Conservation (phyloP, 2,888 invertebrate genomes). For the Choristoneura rosaceana region DNA sequence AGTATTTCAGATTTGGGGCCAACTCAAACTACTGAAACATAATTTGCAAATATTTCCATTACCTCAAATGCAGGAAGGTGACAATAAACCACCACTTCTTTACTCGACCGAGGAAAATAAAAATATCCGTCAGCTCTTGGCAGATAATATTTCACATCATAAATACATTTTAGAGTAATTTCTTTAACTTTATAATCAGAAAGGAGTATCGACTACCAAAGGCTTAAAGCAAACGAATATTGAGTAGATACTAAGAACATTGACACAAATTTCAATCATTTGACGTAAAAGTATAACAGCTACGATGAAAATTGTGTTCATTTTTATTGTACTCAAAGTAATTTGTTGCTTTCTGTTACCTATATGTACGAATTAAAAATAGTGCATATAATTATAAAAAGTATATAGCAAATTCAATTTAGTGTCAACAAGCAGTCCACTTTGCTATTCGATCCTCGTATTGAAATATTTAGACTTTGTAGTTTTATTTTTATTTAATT, state of each 20-base stretch:
- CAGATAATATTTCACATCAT: neutral
- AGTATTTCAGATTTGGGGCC: conserved; percentile 20
- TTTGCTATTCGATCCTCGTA: no score
- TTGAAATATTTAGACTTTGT: neutral
- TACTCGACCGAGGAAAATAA: neutral
- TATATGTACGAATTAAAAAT: no score
- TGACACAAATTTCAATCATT: no score
- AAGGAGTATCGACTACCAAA: neutral
- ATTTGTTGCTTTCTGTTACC: no score
- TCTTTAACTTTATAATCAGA: neutral
- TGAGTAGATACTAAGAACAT: neutral
- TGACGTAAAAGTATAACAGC: no score
- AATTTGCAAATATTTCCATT: conserved; percentile 14
- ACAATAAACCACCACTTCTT: neutral
- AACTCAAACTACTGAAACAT: conserved; percentile 8
- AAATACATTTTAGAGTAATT: conserved; percentile 2
- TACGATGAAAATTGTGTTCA: no score
- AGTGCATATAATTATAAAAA: no score
- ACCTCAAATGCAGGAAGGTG: conserved; percentile 2
- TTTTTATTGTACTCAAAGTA: no score
- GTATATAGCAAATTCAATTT: no score
- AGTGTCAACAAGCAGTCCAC: no score
- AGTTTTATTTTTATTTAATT: neutral
- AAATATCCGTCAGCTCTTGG: neutral
- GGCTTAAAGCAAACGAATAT: neutral